phyloP scores from a whole-genome alignment of 2,113 vertebrate genomes.

The Lathamus discolor region DNA sequence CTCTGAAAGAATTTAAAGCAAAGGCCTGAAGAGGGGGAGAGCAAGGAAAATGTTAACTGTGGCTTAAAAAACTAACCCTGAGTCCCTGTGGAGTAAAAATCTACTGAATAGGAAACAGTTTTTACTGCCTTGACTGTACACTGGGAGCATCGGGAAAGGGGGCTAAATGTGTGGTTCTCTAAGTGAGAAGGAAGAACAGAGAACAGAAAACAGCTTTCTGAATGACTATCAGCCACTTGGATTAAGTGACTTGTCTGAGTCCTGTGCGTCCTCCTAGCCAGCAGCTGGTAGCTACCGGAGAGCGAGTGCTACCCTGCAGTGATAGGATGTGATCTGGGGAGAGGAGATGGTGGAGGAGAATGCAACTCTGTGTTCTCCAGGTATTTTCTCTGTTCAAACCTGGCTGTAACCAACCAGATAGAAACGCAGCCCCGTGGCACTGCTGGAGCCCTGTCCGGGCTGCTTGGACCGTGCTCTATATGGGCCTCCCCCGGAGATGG shows the following conservation, averaged over 20 bases:
- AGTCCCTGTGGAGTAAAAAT: background rate
- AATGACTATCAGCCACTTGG: background rate
- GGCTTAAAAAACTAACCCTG: background rate
- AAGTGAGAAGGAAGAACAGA: background rate
- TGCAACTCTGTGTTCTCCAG: rapidly evolving
- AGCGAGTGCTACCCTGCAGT: background rate
- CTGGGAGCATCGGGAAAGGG: background rate
- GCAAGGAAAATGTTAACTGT: background rate
- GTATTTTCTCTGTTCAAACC: background rate
- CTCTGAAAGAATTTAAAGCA: background rate
- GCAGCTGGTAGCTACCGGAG: background rate
- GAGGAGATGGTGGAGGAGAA: background rate
- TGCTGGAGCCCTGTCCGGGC: background rate
- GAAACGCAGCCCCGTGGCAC: background rate
- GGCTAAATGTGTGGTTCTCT: background rate
- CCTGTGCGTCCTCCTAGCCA: background rate
- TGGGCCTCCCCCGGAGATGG: background rate
- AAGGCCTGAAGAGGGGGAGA: background rate
- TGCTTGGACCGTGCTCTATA: too few relatives aligned
- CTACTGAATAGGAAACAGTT: background rate
- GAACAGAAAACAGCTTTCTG: background rate
- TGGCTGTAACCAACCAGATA: background rate
- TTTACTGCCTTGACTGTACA: background rate
- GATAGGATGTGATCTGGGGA: background rate
- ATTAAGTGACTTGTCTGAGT: background rate